A percentile compares a stretch with the other conserved stretches of the same genome.
Evolutionary conservation across 2,888 invertebrate species (phyloP).

Genomic region (Cheilosia impressa): DNA sequence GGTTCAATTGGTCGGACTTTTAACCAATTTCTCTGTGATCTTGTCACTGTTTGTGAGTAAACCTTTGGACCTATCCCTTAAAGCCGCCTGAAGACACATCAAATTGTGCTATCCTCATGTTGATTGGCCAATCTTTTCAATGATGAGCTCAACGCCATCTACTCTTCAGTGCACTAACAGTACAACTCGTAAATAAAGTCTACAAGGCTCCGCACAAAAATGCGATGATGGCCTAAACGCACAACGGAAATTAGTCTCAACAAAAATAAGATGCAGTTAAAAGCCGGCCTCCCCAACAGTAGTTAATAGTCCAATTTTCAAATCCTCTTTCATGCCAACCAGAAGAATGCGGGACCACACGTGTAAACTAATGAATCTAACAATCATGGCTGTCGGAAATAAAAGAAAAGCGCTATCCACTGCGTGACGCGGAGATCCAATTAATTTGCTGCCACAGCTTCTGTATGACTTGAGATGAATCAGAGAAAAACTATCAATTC

Average conservation of each 20-base stretch:
- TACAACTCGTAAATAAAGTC: too few species aligned
- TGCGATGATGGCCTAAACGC: background rate
- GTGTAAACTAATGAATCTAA: conserved; percentile 36
- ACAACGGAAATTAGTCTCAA: background rate
- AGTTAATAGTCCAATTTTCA: background rate
- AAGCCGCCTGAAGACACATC: too few species aligned
- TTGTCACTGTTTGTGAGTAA: too few species aligned
- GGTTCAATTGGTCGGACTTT: too few species aligned
- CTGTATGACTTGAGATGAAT: conserved; percentile 30
- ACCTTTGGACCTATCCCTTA: too few species aligned
- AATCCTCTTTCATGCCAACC: conserved; percentile 4
- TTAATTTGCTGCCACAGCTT: conserved; percentile 55
- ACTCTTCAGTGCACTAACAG: too few species aligned
- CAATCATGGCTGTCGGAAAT: conserved; percentile 39
- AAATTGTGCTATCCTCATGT: too few species aligned
- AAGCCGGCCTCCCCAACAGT: background rate
- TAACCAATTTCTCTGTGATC: too few species aligned
- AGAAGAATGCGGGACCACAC: conserved; percentile 45
- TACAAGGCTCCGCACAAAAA: too few species aligned
- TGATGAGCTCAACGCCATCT: too few species aligned
- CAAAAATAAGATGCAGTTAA: background rate
- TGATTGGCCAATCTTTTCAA: too few species aligned
- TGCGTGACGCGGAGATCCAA: conserved; percentile 44
- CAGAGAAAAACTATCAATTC: conserved; percentile 29
- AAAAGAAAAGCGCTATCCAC: conserved; percentile 2